A percentile compares a stretch with the other conserved stretches of the same genome.
phyloP scores from a whole-genome alignment of 2,888 invertebrate species.

The Galerucella nymphaeae region DNA sequence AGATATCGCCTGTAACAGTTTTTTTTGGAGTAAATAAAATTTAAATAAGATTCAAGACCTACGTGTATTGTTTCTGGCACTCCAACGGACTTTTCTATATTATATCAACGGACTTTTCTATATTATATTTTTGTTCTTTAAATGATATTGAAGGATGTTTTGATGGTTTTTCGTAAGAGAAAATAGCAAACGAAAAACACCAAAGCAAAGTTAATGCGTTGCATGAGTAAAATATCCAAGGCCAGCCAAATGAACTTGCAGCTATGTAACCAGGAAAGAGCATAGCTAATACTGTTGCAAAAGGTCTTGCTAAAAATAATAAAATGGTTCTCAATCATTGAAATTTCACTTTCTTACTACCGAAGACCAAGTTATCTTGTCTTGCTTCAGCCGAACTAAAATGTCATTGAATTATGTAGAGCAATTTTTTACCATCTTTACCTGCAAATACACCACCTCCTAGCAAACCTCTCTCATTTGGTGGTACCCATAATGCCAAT shows the following conservation, averaged over 20 bases:
- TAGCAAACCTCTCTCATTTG: slow-evolving; percentile 76
- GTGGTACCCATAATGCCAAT: slow-evolving; percentile 80
- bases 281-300: slow-evolving; percentile 84
- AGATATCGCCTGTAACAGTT: slow-evolving; percentile 48
- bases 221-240: slow-evolving; percentile 80
- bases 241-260: slow-evolving; percentile 79
- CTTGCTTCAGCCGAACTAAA: no score
- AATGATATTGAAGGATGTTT: slow-evolving; percentile 71
- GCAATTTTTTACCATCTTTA: slow-evolving; percentile 27
- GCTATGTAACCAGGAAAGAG: slow-evolving; percentile 78
- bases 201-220: slow-evolving; percentile 74
- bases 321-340: neutral
- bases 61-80: slow-evolving; percentile 50
- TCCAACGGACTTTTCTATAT: slow-evolving; percentile 68
- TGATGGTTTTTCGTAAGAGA: slow-evolving; percentile 76
- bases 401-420: no score
- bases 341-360: no score
- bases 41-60: slow-evolving; percentile 2
- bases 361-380: no score
- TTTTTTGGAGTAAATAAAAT: no score
- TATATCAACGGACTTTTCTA: slow-evolving; percentile 67
- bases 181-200: slow-evolving; percentile 70
- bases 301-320: slow-evolving; percentile 60
- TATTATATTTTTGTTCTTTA: slow-evolving; percentile 75
- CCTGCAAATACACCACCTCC: slow-evolving; percentile 75